Conservation (phyloP, 2,888 invertebrate species). For the Nezara viridula region DNA sequence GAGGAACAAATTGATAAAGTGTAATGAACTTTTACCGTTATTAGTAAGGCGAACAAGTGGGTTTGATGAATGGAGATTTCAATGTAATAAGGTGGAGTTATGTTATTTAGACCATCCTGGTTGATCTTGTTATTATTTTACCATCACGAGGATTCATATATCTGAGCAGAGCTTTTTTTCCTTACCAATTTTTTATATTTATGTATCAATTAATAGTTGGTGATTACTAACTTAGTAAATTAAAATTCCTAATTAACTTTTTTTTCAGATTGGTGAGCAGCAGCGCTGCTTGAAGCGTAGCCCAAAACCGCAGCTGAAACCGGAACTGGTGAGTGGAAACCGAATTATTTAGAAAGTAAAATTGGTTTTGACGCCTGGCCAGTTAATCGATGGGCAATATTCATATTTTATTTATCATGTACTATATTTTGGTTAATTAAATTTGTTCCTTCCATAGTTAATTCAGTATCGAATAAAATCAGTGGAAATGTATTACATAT, state of each 20-base stretch:
- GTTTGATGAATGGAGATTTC: no score
- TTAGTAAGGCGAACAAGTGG: no score
- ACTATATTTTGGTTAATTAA: background rate
- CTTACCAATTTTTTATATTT: background rate
- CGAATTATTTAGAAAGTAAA: background rate
- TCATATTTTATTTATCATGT: background rate
- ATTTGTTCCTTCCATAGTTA: background rate
- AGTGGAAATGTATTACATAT: background rate
- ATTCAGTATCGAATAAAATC: background rate
- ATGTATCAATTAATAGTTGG: background rate
- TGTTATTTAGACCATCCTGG: no score
- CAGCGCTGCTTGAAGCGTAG: conserved; percentile 55
- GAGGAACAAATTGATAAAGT: no score
- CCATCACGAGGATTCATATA: no score
- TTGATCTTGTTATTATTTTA: no score
- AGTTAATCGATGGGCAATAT: background rate
- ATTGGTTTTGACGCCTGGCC: background rate
- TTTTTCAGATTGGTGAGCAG: conserved; percentile 53
- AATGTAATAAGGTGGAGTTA: no score
- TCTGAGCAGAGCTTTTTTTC: no score
- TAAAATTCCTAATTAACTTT: background rate
- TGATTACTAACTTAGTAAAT: background rate
- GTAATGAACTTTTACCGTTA: no score
- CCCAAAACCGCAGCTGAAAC: conserved; percentile 54
- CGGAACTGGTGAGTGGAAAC: conserved; percentile 51